Percentiles rank a stretch among this genome's conserved stretches.
Conservation (phyloP, 2,113 vertebrate genomes). For the Phalacrocorax aristotelis region DNA sequence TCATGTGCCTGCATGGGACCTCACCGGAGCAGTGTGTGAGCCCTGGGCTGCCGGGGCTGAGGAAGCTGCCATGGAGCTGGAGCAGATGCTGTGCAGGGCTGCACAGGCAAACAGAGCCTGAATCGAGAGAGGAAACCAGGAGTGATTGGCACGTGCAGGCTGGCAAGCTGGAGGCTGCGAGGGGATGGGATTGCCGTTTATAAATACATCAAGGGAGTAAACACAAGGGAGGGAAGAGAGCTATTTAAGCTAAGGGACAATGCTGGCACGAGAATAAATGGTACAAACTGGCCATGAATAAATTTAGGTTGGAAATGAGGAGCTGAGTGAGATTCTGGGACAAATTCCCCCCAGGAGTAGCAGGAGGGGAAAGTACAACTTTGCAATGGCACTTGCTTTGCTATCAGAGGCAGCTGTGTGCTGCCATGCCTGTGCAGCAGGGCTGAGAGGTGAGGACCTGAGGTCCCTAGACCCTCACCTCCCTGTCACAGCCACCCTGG, state of each 20-base stretch:
- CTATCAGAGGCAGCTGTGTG: background rate
- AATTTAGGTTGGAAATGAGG: slow-evolving; percentile 37
- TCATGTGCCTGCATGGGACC: accelerated
- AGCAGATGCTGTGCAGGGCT: background rate
- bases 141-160: slow-evolving; percentile 16
- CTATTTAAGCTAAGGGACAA: slow-evolving; percentile 62
- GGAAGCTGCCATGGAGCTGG: background rate
- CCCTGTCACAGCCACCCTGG: background rate
- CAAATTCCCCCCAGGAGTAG: background rate
- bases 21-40: accelerated
- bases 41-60: background rate
- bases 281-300: slow-evolving; percentile 50
- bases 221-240: slow-evolving; percentile 57
- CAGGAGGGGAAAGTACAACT: background rate
- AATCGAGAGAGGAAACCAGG: background rate
- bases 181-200: slow-evolving; percentile 55
- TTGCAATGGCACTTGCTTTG: background rate
- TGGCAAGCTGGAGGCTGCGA: slow-evolving; percentile 31
- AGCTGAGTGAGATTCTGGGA: background rate
- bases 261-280: slow-evolving; percentile 58
- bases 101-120: background rate
- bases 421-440: background rate
- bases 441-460: accelerated
- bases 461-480: background rate
- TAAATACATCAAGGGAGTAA: slow-evolving; percentile 66